phyloP scores from a whole-genome alignment of 2,113 vertebrate genomes.

The Muscicapa adusta region DNA sequence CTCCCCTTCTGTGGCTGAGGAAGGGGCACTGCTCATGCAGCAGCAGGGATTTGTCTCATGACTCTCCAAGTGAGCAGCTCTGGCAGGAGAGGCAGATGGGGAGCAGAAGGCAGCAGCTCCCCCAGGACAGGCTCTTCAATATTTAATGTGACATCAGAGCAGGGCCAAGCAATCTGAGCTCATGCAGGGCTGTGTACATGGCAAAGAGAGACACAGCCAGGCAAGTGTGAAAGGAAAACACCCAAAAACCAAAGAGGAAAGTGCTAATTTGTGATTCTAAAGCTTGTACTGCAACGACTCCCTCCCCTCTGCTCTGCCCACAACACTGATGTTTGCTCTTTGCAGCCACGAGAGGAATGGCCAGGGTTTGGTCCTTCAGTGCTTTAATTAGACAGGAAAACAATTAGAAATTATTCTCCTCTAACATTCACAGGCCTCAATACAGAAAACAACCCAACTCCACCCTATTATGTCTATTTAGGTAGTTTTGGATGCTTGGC shows the following conservation, averaged over 20 bases:
- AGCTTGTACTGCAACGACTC: neutral
- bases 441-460: neutral
- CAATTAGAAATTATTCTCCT: neutral
- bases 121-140: neutral
- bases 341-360: neutral
- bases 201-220: neutral
- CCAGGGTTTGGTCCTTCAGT: neutral
- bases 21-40: neutral
- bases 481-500: neutral
- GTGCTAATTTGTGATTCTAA: neutral
- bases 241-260: neutral
- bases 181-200: neutral
- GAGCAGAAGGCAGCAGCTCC: slow-evolving; percentile 31
- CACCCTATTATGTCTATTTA: neutral
- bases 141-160: neutral
- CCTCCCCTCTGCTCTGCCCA: neutral
- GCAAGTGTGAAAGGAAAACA: neutral
- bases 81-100: neutral
- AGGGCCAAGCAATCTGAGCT: neutral
- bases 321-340: neutral
- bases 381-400: slow-evolving; percentile 21
- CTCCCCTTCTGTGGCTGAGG: neutral
- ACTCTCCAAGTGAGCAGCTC: neutral
- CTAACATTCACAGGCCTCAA: neutral
- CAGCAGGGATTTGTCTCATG: neutral